These are phyloP conservation scores for Ptychoptera albimana DNA, from an alignment of 2,888 invertebrate genomes.

Conservation along the genomic window DNA sequence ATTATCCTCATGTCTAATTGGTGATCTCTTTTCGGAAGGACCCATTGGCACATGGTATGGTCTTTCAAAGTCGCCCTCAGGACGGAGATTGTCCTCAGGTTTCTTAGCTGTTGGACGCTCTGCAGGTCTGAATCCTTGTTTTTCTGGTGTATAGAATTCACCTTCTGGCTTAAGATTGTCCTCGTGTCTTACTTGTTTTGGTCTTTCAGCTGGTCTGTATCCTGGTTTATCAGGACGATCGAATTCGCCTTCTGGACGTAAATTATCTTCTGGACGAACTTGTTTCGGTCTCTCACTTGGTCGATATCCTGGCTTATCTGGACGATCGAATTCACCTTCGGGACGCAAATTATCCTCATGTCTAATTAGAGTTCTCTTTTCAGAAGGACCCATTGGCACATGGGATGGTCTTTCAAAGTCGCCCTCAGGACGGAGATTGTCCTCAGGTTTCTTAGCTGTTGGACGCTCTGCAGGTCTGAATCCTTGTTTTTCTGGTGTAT, in stretches of 20 bases:
- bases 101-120: conserved; percentile 29
- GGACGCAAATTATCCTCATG: conserved; percentile 32
- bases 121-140: conserved; percentile 25
- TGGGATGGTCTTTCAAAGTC: conserved; percentile 28
- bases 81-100: conserved; percentile 32
- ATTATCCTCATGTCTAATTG: conserved; percentile 30
- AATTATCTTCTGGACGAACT: conserved; percentile 43
- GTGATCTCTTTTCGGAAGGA: conserved; percentile 32
- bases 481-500: conserved; percentile 19
- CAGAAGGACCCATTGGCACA: conserved; percentile 33
- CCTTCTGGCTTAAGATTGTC: conserved; percentile 40
- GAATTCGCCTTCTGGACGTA: conserved; percentile 42
- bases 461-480: conserved; percentile 33
- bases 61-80: conserved; percentile 38
- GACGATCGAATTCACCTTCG: conserved; percentile 37
- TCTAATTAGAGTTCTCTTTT: conserved; percentile 28
- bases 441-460: conserved; percentile 33
- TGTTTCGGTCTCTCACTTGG: conserved; percentile 35
- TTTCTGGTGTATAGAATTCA: conserved; percentile 28
- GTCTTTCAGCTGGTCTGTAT: conserved; percentile 38
- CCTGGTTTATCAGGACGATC: conserved; percentile 27
- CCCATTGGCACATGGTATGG: conserved; percentile 27
- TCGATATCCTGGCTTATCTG: conserved; percentile 28
- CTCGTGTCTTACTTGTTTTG: conserved; percentile 31
- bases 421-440: conserved; percentile 30